Base-by-base conservation (phyloP, 2,797 vertebrate genomes). In the Buphagus erythrorhynchus region DNA sequence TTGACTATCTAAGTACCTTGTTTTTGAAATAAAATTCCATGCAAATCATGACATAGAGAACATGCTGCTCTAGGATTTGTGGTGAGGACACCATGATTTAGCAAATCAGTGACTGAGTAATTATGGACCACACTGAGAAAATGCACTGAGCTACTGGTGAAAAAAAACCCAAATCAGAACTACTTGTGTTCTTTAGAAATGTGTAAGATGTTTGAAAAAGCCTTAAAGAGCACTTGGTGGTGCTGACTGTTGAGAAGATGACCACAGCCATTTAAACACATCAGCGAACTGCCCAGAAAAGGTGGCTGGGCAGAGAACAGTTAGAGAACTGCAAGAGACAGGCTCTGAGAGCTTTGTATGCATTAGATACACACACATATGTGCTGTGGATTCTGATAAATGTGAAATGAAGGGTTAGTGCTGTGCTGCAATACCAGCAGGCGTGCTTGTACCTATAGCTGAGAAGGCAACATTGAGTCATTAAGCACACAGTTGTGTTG, bases 351-450 rank as follows among this genome's bases (percentile, higher is more conserved):
- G 48, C 17, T 69, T 24, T 18, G 10, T 25, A 16, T 46, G 18
- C 29, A 13, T 36, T 33, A 40, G 16, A 73, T 9, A 31, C n/a
- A 17, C 8, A 74, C 0, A 0, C n/a, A 35, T 19, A 28, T 21
- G 2, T 83, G 29, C 25, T 61, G 46, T 33, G 46, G 42, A 16
- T 82, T 55, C 72, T 51, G 52, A 13, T 35, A 51, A 49, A 9
- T 63, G 66, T 1, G 1, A 59, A 63, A 68, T 13, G 8, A 38
- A 55, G 11, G 2, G 8, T 10, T 54, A 43, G 4, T n/a, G 6
- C 62, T 67, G 26, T n/a, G 35, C 18, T 67, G 45, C 36, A 55
- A 42, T 13, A 68, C 3, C 19, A 40, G 28, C 46, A 76, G 2
- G 4, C 14, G 0, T 43, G 9, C 24, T 85, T 40, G 26, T 24